Conservation (phyloP, 2,113 vertebrate species). For the Monarcha castaneiventris region DNA sequence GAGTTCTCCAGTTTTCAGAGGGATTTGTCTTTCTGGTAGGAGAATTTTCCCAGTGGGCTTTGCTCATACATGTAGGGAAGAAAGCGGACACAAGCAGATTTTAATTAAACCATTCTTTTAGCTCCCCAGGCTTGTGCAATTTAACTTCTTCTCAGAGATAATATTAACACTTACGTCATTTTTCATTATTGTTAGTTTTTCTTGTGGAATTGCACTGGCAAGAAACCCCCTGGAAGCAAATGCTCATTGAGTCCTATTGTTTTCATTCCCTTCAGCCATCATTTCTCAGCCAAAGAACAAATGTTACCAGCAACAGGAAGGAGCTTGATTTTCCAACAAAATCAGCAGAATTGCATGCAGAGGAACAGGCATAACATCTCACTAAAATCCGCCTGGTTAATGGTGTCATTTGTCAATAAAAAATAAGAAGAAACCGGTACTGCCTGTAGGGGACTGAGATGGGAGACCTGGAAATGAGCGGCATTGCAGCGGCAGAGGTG, state of each 20-base stretch:
- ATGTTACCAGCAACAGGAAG: neutral
- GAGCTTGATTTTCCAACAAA: neutral
- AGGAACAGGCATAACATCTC: neutral
- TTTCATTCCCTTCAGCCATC: slow-evolving; percentile 14
- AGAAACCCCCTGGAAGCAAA: slow-evolving; percentile 4
- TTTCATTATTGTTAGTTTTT: slow-evolving; percentile 27
- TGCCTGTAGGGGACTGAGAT: neutral
- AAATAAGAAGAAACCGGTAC: neutral
- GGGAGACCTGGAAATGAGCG: neutral
- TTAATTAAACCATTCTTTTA: slow-evolving; percentile 51
- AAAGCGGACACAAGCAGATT: slow-evolving; percentile 20
- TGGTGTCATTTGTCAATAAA: neutral
- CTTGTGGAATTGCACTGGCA: neutral
- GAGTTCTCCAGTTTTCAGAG: neutral
- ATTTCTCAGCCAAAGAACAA: slow-evolving; percentile 13
- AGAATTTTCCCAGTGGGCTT: neutral
- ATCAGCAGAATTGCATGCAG: neutral
- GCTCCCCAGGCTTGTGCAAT: slow-evolving; percentile 1
- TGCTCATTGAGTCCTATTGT: slow-evolving; percentile 9
- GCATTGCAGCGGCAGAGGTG: accelerated
- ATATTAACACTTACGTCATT: neutral
- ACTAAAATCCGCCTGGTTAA: neutral
- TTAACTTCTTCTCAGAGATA: slow-evolving; percentile 38
- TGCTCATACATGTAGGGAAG: neutral
- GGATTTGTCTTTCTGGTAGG: neutral